phyloP scores from a whole-genome alignment of 1,140 invertebrate genomes.

The Diuraphis noxia region DNA sequence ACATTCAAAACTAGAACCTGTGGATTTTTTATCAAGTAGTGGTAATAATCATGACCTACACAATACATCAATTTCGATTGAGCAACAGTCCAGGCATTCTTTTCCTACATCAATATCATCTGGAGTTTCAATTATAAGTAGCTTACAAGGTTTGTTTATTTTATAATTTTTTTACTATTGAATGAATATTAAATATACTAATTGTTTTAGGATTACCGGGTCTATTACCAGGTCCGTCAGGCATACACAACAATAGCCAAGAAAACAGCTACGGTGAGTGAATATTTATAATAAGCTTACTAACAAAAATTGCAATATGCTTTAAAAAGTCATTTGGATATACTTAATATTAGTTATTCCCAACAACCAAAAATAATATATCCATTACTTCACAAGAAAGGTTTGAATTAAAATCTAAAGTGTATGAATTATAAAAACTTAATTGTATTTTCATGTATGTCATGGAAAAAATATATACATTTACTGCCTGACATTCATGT shows the following conservation, averaged over 20 bases:
- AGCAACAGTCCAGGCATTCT: conserved; percentile 48
- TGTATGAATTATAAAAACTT: neutral
- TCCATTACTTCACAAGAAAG: neutral
- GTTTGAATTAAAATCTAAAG: neutral
- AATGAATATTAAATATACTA: neutral
- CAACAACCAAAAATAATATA: neutral
- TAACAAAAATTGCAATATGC: conserved; percentile 32
- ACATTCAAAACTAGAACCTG: conserved; percentile 38
- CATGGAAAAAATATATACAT: neutral
- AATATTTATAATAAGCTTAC: conserved; percentile 33
- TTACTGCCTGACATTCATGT: neutral
- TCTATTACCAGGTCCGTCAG: conserved; percentile 79
- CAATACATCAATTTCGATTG: conserved; percentile 43
- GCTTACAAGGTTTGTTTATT: conserved; percentile 23
- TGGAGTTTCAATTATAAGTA: conserved; percentile 48
- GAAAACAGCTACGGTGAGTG: conserved; percentile 78
- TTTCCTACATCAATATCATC: conserved; percentile 42
- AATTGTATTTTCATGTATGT: neutral
- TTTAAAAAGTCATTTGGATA: conserved; percentile 14
- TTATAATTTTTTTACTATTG: conserved; percentile 9
- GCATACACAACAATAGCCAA: conserved; percentile 71
- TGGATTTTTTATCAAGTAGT: conserved; percentile 40
- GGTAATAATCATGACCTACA: conserved; percentile 49
- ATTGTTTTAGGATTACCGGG: conserved; percentile 64
- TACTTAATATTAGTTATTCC: neutral